Evolutionary conservation across 1,140 invertebrate genomes (phyloP), one percentile per base, ranked within the genome.

Genomic region (Panulirus ornatus): DNA sequence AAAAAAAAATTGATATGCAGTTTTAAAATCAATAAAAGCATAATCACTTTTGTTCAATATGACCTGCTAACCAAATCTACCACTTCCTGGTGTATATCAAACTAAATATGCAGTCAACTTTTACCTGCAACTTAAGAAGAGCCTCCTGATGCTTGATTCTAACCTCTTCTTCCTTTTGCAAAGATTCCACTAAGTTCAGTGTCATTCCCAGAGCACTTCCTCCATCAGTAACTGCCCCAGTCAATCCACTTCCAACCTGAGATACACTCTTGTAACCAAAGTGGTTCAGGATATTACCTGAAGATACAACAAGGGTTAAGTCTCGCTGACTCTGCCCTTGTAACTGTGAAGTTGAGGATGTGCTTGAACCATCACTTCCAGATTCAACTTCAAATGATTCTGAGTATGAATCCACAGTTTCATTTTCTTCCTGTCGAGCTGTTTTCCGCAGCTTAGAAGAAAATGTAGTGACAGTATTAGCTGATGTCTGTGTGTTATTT

Each of bases 141-240:
- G 90, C 76, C 27, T 81, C 81, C 76, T 87, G 84, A 44, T 91
- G 90, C 36, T 87, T 54, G 14, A 75, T 78, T 19, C 84, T 54
- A 6, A 91, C 78, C 44, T 91, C 84, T 70, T 91, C 90, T 44
- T 91, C 90, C 27, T 87, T 91, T 36, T 87, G 90, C 40, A 91
- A 34, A n/a, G 90, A 91, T 42, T 86, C 79, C 14, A 90, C 47
- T 36, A 90, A 38, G 47, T 76, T 90, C 9, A 90, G 81, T 2
- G 81, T 90, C 27, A 78, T 76, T n/a, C 73, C 40, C 51, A 90
- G 47, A 9, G 88, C 88, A 58, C 81, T 63, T 34, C 79, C 82
- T 47, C 78, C 70, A 44, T 75, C 76, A 0, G 16, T 19, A 34
- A 78, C 30, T 54, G 47, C 51, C 30, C 44, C 66, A 27, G 78